These are phyloP conservation scores for Vireo griseus DNA, from an alignment of 2,797 vertebrate genomes.

Conservation along the genomic window DNA sequence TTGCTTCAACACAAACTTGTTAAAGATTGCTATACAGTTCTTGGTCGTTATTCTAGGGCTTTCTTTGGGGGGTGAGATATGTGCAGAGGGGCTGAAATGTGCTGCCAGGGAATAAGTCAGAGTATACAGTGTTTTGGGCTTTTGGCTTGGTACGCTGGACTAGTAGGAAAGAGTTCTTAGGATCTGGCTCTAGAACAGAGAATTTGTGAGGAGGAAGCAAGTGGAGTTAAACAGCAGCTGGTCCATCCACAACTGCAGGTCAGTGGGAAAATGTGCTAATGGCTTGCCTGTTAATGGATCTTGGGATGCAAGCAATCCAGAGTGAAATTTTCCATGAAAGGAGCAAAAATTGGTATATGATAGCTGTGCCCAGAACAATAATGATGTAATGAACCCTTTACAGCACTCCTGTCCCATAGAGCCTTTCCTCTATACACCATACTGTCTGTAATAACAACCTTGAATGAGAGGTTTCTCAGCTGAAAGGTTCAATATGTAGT, in stretches of 20 bases:
- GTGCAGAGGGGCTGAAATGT: not conserved
- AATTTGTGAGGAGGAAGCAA: not conserved
- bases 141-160: not conserved
- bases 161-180: not conserved
- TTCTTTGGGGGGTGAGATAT: fast-evolving
- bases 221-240: not conserved
- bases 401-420: not conserved
- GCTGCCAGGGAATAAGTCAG: not conserved
- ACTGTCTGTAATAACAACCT: not conserved
- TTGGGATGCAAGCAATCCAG: not conserved
- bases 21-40: not conserved
- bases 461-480: not conserved
- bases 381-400: not conserved
- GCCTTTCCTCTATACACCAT: not conserved
- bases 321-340: not conserved
- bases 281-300: not conserved
- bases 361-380: not conserved
- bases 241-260: not conserved
- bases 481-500: not conserved
- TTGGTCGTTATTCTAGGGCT: not conserved
- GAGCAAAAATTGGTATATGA: not conserved
- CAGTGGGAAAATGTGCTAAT: not conserved
- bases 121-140: not conserved
- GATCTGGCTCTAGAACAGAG: not conserved
- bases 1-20: not conserved